These are phyloP conservation scores for Nesoenas mayeri DNA, from an alignment of 2,113 vertebrate genomes.

Conservation along the genomic window DNA sequence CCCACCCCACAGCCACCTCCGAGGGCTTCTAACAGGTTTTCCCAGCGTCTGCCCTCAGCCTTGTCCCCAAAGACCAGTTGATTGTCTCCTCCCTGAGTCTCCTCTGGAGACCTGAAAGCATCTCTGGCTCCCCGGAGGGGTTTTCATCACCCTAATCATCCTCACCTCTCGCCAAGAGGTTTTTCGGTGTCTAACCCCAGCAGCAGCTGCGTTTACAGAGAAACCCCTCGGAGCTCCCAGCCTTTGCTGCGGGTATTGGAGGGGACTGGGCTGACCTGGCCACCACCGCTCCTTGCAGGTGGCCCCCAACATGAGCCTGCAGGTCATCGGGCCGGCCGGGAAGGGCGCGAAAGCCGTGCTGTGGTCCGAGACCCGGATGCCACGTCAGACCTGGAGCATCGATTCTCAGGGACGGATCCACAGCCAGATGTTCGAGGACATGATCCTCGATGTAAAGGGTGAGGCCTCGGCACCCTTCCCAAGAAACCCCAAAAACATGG, in stretches of 20 bases:
- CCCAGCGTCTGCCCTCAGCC: background rate
- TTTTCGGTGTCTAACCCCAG: background rate
- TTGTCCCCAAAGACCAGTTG: background rate
- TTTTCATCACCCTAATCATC: background rate
- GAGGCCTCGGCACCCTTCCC: background rate
- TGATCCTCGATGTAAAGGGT: slow-evolving; percentile 93
- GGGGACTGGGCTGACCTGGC: background rate
- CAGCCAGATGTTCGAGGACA: slow-evolving; percentile 86
- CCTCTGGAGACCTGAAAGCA: background rate
- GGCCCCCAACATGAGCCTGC: slow-evolving; percentile 86
- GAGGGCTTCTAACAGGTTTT: background rate
- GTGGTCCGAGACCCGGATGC: slow-evolving; percentile 86
- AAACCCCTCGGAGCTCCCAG: background rate
- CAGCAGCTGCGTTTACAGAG: background rate
- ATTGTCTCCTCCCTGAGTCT: background rate
- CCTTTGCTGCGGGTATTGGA: fast-evolving
- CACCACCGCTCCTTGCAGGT: slow-evolving; percentile 66
- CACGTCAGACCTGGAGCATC: slow-evolving; percentile 86
- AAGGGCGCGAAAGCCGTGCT: slow-evolving; percentile 86
- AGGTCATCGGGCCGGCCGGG: slow-evolving; percentile 86
- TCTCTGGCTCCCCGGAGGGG: background rate
- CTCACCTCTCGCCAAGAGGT: no score
- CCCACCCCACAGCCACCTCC: background rate
- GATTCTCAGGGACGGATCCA: slow-evolving; percentile 78
- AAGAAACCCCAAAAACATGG: fast-evolving